Conservation (phyloP, 2,113 vertebrate species). For the Coptodon rendalli region DNA sequence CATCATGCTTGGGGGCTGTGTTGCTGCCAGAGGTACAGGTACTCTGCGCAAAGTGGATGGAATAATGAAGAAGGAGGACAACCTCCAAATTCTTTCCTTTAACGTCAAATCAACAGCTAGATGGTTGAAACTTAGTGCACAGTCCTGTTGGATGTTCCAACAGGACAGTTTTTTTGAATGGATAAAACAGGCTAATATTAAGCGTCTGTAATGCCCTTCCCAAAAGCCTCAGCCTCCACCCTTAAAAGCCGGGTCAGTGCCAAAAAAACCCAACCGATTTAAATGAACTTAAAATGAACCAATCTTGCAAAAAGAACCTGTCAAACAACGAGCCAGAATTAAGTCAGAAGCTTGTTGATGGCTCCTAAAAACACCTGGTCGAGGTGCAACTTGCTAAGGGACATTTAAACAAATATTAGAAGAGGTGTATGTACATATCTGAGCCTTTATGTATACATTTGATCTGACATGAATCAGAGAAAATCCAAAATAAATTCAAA, state of each 20-base stretch:
- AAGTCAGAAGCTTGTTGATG: background rate
- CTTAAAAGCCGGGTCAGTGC: background rate
- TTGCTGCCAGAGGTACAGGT: background rate
- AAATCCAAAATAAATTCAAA: background rate
- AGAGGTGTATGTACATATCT: background rate
- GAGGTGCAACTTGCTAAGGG: background rate
- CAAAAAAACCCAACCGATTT: background rate
- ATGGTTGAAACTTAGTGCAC: background rate
- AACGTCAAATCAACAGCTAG: background rate
- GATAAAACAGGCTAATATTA: background rate
- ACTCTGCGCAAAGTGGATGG: background rate
- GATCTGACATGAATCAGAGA: background rate
- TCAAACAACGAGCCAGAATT: background rate
- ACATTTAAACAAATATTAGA: background rate
- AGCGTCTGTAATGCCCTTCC: background rate
- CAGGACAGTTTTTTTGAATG: background rate
- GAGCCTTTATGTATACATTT: background rate
- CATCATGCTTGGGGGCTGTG: background rate
- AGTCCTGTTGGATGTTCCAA: no score
- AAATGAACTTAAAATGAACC: background rate
- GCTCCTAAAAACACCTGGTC: background rate
- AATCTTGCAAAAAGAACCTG: background rate
- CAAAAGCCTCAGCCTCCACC: background rate
- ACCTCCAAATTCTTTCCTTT: background rate
- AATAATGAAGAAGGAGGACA: background rate